Percentiles rank a stretch among this genome's conserved stretches.
Conservation (phyloP, 2,888 invertebrate genomes). For the Chymomyza amoena region DNA sequence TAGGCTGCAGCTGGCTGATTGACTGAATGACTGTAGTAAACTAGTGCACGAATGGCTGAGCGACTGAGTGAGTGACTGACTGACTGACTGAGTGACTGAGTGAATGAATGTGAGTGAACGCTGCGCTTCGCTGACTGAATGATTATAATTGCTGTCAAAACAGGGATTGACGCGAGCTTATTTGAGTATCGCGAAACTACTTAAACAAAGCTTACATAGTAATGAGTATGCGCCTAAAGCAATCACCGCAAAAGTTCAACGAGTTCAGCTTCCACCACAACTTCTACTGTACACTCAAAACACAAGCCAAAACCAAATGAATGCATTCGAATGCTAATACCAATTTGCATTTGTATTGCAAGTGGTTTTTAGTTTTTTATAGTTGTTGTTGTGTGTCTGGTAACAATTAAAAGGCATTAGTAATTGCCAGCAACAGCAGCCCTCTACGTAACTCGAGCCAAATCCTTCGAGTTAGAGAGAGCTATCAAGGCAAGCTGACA, state of each 20-base stretch:
- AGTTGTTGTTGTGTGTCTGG: neutral
- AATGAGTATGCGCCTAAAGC: neutral
- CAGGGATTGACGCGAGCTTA: slow-evolving; percentile 11
- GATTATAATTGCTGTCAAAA: slow-evolving; percentile 20
- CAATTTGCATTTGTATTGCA: slow-evolving; percentile 3
- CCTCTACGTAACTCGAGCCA: neutral
- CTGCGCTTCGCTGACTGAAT: slow-evolving; percentile 37
- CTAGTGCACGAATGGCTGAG: slow-evolving; percentile 46
- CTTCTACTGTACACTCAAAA: neutral
- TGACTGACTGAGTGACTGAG: slow-evolving; percentile 20
- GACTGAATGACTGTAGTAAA: slow-evolving; percentile 26
- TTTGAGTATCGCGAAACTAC: neutral
- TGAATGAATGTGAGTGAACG: slow-evolving; percentile 14
- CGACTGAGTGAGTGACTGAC: slow-evolving; percentile 28
- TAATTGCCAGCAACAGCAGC: neutral
- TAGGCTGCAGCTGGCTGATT: slow-evolving; percentile 32
- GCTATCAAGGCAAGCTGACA: slow-evolving; percentile 5
- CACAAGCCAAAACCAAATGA: too few relatives aligned
- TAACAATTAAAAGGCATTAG: slow-evolving; percentile 4
- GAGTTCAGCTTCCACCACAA: neutral
- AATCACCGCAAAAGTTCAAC: slow-evolving; percentile 13
- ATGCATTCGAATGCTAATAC: neutral
- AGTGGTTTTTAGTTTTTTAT: neutral
- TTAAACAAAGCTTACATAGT: neutral
- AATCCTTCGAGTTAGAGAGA: neutral